Conservation (phyloP, 2,113 vertebrate species). For the Xenotilapia leptura region DNA sequence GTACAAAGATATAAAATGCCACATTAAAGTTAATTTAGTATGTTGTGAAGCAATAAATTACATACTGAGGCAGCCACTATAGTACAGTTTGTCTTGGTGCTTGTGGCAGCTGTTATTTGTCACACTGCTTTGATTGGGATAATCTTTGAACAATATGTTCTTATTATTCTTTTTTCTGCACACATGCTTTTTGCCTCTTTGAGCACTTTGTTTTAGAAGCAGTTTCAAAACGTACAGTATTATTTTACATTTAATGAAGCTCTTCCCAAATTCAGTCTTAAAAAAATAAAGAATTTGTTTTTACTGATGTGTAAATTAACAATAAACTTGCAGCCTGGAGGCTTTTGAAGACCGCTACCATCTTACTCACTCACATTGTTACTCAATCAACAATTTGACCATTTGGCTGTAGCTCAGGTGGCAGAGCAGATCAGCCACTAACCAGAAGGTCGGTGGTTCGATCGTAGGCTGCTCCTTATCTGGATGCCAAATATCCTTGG, state of each 20-base stretch:
- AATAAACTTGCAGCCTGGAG: background rate
- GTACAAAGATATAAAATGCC: background rate
- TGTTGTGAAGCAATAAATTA: background rate
- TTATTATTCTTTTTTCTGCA: background rate
- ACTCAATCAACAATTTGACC: background rate
- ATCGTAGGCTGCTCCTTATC: background rate
- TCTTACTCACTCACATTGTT: background rate
- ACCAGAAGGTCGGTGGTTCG: background rate
- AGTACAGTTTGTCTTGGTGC: accelerated
- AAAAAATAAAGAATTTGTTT: background rate
- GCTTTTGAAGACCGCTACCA: background rate
- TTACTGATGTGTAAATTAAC: background rate
- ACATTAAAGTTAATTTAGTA: background rate
- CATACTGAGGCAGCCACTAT: background rate
- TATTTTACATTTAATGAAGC: background rate
- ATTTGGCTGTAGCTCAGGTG: background rate
- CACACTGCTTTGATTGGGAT: background rate
- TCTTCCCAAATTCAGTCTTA: background rate
- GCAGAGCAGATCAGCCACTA: background rate
- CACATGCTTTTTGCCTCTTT: background rate
- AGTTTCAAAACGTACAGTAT: background rate
- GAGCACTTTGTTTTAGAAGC: background rate
- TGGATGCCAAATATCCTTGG: background rate
- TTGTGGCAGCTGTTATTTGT: background rate
- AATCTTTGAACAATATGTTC: background rate